Base-by-base conservation (phyloP, 2,888 invertebrate species). In the Sthenelais limicola region DNA sequence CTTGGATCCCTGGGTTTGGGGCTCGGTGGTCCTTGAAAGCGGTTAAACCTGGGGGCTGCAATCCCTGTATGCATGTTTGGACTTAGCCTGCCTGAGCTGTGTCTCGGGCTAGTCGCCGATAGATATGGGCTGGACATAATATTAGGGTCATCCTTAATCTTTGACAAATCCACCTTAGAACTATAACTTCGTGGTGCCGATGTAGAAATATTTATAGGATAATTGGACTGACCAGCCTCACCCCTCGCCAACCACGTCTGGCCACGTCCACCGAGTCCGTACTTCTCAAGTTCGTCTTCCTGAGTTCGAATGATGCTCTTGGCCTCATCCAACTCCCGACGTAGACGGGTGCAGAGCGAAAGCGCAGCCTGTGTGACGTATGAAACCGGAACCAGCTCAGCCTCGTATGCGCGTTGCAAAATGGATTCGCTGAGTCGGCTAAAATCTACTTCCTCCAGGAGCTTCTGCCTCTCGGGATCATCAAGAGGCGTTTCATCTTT, bases 351-450 rank as follows among this genome's bases (percentile, higher is more conserved):
- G 72, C 86, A 86, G 47, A 86, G 78, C 7, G 80, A 76, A 5
- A 86, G 73, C 4, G 86, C 85, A 0, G 85, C 86, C 54, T 78
- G 77, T 0, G 86, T 84, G 15, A 86, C 78, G 62, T 79, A 79
- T 3, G 74, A 72, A 15, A 79, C 77, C 0, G 86, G 84, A 7
- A 85, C 83, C 0, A 85, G 78, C n/a, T 84, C 77, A n/a, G 81
- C 79, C 38, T 84, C 82, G 51, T 82, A 80, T 4, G 85, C 84
- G 48, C 80, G 77, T 76, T 82, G 81, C 3, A 86, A 78, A 0
- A 82, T 81, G 9, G 79, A 77, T 67, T 86, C 86, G 12, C 80
- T 82, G 30, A 86, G 74, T 1, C 83, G 78, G n/a, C 79, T 78
- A 74, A 83, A 84, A 77, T 86, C 83, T 18, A 86, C 78, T 18